Evolutionary conservation across 2,888 invertebrate species (phyloP).

Genomic region (Standfussiana lucernea): DNA sequence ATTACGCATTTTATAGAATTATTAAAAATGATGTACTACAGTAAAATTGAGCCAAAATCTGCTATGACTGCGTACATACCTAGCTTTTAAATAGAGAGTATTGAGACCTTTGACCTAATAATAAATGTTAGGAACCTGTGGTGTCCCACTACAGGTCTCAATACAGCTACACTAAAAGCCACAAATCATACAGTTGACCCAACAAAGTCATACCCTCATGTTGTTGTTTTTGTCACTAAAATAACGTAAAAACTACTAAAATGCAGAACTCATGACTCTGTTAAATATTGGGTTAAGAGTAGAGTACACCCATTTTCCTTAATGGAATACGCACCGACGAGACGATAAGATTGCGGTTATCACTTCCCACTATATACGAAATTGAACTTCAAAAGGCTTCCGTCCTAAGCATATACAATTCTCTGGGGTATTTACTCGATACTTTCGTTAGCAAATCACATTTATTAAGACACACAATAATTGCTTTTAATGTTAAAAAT

Average conservation of each 20-base stretch:
- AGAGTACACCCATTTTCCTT: constrained; percentile 46
- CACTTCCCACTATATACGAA: constrained; percentile 11
- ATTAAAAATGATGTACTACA: neutral
- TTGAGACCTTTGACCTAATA: neutral
- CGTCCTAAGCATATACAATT: neutral
- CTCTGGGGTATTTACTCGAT: neutral
- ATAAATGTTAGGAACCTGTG: no score
- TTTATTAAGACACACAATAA: neutral
- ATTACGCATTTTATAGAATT: neutral
- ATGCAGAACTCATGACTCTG: constrained; percentile 19
- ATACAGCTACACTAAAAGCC: neutral
- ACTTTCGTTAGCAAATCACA: constrained; percentile 7
- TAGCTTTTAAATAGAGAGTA: neutral
- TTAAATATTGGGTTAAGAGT: neutral
- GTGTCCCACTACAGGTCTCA: no score
- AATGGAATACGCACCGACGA: constrained; percentile 18
- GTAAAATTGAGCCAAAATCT: neutral
- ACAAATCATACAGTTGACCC: neutral
- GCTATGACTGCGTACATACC: neutral
- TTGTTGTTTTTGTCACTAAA: neutral
- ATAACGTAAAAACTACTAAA: neutral
- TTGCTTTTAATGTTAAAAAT: constrained; percentile 3
- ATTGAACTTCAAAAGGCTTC: neutral
- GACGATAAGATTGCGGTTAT: constrained; percentile 16
- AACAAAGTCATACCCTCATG: neutral